A percentile compares a stretch with the other conserved stretches of the same genome.
phyloP scores from a whole-genome alignment of 2,888 invertebrate species.

The Drosophila hamatofila region DNA sequence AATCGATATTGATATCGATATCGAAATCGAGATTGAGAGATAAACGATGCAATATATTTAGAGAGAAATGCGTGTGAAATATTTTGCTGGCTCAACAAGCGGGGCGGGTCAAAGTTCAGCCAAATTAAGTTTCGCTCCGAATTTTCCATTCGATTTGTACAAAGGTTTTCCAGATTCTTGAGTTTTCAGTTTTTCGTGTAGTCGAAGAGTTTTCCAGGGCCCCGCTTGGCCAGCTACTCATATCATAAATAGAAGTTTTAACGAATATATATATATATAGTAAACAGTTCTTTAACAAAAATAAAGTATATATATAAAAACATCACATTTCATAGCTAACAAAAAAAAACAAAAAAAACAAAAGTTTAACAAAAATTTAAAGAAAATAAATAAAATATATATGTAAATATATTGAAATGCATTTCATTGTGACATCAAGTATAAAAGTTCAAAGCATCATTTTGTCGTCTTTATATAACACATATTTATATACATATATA shows the following conservation, averaged over 20 bases:
- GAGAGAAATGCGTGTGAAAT: conserved; percentile 32
- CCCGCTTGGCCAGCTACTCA: conserved; percentile 54
- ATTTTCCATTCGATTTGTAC: conserved; percentile 22
- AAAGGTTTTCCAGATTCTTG: conserved; percentile 7
- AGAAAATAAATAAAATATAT: conserved; percentile 16
- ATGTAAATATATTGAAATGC: conserved; percentile 36
- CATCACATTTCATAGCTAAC: conserved; percentile 57
- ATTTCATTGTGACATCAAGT: conserved; percentile 61
- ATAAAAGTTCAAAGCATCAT: conserved; percentile 72
- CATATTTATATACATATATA: conserved; percentile 24
- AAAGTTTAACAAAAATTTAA: conserved; percentile 45
- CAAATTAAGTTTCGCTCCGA: not conserved
- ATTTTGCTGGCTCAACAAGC: conserved; percentile 10
- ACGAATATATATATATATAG: conserved; percentile 40
- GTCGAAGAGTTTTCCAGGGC: conserved; percentile 4
- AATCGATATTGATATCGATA: not conserved
- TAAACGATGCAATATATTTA: conserved; percentile 64
- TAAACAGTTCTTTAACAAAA: conserved; percentile 35
- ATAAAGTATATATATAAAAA: conserved; percentile 24
- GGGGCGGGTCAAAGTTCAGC: conserved; percentile 8
- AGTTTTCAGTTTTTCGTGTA: not conserved
- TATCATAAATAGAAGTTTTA: conserved; percentile 62
- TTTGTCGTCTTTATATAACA: conserved; percentile 70
- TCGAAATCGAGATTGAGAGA: not conserved
- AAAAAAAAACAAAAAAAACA: conserved; percentile 30